A percentile compares a stretch with the other conserved stretches of the same genome.
Conservation (phyloP, 2,797 vertebrate species). For the Cyprinodon diabolis region DNA sequence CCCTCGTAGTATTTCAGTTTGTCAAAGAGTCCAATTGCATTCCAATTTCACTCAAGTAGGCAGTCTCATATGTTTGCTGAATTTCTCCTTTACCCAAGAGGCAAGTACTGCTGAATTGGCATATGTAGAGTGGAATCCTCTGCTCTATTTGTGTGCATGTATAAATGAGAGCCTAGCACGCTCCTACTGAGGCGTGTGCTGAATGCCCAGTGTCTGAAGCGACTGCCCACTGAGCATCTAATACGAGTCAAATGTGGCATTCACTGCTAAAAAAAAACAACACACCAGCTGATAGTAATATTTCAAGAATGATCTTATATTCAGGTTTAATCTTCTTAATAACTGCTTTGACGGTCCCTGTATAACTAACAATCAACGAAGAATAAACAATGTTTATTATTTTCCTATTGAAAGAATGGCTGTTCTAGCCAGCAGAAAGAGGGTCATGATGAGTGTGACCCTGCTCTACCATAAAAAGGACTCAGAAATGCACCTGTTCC, state of each 20-base stretch:
- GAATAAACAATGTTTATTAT: constrained; percentile 6
- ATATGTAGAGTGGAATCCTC: constrained; percentile 15
- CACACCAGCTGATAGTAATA: constrained; percentile 1
- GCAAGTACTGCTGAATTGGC: constrained; percentile 32
- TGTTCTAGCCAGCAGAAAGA: constrained; percentile 1
- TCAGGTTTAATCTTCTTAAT: constrained; percentile 7
- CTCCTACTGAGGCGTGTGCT: background rate
- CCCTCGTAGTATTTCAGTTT: background rate
- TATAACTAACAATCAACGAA: constrained; percentile 12
- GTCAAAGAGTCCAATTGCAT: constrained; percentile 15
- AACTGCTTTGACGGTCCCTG: background rate
- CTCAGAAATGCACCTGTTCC: constrained; percentile 1
- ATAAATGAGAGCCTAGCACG: constrained; percentile 35
- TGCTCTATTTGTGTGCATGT: constrained; percentile 18
- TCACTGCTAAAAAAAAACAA: constrained; percentile 18
- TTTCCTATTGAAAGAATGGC: constrained; percentile 1
- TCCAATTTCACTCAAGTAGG: constrained; percentile 21
- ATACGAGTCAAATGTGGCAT: constrained; percentile 17
- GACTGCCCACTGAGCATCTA: constrained; percentile 21
- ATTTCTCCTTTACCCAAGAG: constrained; percentile 27
- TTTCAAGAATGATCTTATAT: constrained; percentile 12
- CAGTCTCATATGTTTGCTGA: constrained; percentile 32
- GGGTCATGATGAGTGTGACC: constrained; percentile 23
- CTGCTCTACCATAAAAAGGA: constrained; percentile 3
- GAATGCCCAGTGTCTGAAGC: constrained; percentile 28